Base-by-base conservation (phyloP, 1,140 invertebrate genomes). In the Dufourea novaeangliae region DNA sequence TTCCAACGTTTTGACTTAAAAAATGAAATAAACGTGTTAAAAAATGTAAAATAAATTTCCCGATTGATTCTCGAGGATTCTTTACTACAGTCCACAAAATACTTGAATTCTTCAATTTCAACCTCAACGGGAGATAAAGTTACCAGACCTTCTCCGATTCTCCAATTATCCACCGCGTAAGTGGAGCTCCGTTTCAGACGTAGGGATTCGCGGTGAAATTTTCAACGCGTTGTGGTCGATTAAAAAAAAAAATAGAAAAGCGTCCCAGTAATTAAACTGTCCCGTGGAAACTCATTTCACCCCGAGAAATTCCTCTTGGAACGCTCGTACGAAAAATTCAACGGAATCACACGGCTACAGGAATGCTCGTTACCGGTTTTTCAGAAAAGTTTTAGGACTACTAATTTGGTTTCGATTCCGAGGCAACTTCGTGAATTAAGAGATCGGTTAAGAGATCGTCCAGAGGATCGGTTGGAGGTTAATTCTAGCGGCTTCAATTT, bases 311-410 rank as follows among this genome's bases (percentile, higher is more conserved):
- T 32, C 6, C 22, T 57, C 29, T 20, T 6, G 17, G 4, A 27
- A 27, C 12, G 27, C 1, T 3, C 17, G 44, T 7, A 20, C 54
- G 54, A 57, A 57, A 29, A 57, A 57, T 57, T 57, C 27, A 32
- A 8, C 54, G 54, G 29, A 57, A 57, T 57, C 54, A 14, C 54
- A 14, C 54, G 27, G 2, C 27, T 57, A 2, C 54, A 14, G 54
- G 32, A 57, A 57, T 57, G n/a, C 32, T 57, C 54, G 32, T 57
- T 57, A 57, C 5, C 27, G 6, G 46, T 22, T 52, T 52, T 52
- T 12, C 50, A 22, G 2, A 22, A 25, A 52, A 52, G 50, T 52
- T 52, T 52, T 11, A 22, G 4, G 22, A 17, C 20, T 2, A 22
- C 50, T 52, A 52, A 52, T 52, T 52, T 52, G n/a, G 50, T 22